These are phyloP conservation scores for Terebella lapidaria DNA, from an alignment of 2,888 invertebrate species.

Conservation along the genomic window DNA sequence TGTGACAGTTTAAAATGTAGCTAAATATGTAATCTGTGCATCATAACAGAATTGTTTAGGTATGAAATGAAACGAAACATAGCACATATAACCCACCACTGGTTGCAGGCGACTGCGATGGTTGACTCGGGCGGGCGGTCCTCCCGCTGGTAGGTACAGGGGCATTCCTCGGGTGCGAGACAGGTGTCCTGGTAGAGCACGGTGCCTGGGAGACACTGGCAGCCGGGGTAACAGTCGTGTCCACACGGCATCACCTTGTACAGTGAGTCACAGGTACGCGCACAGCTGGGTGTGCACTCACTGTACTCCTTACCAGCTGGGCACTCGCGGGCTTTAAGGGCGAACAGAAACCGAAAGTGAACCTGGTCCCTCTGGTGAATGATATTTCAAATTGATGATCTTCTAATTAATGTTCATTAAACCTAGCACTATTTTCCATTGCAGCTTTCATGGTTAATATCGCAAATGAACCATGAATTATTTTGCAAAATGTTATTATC, in stretches of 20 bases:
- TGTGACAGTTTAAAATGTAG: too few relatives aligned
- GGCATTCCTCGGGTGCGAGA: constrained; percentile 15
- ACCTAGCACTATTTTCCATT: too few relatives aligned
- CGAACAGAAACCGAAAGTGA: background rate
- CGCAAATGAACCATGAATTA: too few relatives aligned
- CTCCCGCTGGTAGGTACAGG: constrained; percentile 25
- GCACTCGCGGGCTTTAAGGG: constrained; percentile 18
- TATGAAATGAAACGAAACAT: too few relatives aligned
- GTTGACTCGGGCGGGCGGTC: constrained; percentile 25
- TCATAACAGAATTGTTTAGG: too few relatives aligned
- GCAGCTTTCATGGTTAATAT: too few relatives aligned
- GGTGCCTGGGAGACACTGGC: constrained; percentile 9
- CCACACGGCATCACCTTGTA: constrained; percentile 17
- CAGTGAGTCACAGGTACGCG: constrained; percentile 64
- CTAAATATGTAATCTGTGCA: too few relatives aligned
- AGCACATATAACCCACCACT: constrained; percentile 30
- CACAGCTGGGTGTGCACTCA: constrained; percentile 77
- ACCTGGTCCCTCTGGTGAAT: too few relatives aligned
- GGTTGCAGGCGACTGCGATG: constrained; percentile 33
- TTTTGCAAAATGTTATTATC: too few relatives aligned
- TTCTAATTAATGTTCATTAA: too few relatives aligned
- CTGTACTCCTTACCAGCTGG: constrained; percentile 68
- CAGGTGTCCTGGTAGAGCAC: constrained; percentile 9
- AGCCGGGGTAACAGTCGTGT: constrained; percentile 6
- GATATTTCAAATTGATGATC: too few relatives aligned